Base-by-base conservation (phyloP, 2,113 vertebrate species). In the Caranx ignobilis region DNA sequence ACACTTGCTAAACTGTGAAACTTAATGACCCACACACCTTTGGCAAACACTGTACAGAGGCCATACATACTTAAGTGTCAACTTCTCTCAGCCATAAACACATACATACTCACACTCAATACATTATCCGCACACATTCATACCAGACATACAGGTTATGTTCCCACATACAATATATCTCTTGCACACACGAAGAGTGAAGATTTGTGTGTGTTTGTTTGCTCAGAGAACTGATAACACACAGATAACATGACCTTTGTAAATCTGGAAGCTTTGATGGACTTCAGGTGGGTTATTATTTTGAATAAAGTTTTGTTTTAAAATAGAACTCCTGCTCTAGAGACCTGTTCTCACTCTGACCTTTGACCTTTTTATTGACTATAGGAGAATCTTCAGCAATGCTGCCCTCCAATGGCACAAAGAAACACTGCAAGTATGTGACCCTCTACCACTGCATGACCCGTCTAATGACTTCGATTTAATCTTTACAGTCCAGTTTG, bases 31-130 rank as follows among this genome's bases (percentile, higher is more conserved):
- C 48, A 57, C 41, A 21, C 61, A 56, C 39, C n/a, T 48, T 71
- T 71, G 18, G 41, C 60, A 82, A 82, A 82, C 80, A 82, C 31
- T 48, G 39, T 37, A 16, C n/a, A 50, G 41, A 71, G 39, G 16
- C 10, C 34, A 10, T 41, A n/a, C 48, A 34, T 32, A 37, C 19
- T 35, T 52, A 52, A 34, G 10, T 35, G 47, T 68, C 26, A 26
- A 26, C 26, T 26, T 26, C 52, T 21, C 50, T 1, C 34, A 1
- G 26, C 26, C 26, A 26, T 26, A 26, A 26, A 47, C 45, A 62
- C 35, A 34, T 26, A 18, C 63, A 66, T 26, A 26, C 26, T 26
- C 26, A 26, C 1, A 26, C 26, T 26, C 26, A 48, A 66, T 66
- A 64, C 39, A 45, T 45, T 10, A 59, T 45, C 37, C 13, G 11